Conservation (phyloP, 1,140 invertebrate genomes). For the Caerostris darwini region DNA sequence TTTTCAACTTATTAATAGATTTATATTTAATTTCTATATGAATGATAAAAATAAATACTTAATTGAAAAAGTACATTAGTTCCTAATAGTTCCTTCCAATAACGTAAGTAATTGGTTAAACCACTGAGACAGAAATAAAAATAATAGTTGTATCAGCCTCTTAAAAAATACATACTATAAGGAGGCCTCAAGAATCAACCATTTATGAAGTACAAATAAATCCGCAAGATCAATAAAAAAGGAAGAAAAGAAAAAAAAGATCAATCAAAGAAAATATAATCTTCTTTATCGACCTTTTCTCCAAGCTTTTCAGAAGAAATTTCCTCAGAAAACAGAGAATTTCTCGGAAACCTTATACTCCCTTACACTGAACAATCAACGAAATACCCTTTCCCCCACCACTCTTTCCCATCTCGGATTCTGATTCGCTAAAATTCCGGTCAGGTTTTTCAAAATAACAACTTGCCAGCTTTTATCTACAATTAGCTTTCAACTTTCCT, state of each 20-base stretch:
- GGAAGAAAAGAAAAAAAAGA: neutral
- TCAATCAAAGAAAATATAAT: slow-evolving; percentile 23
- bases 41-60: no score
- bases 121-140: no score
- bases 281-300: slow-evolving; percentile 54
- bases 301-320: neutral
- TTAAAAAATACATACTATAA: no score
- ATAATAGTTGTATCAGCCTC: no score
- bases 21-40: no score
- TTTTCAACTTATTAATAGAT: no score
- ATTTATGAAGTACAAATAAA: slow-evolving; percentile 24
- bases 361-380: slow-evolving; percentile 32
- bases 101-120: no score
- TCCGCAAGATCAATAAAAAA: no score
- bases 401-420: no score
- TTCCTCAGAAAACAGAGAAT: slow-evolving; percentile 1
- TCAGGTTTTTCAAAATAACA: slow-evolving; percentile 47
- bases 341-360: slow-evolving; percentile 5
- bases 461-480: slow-evolving; percentile 38
- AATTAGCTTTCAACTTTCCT: slow-evolving; percentile 41
- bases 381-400: slow-evolving; percentile 13
- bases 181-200: no score
- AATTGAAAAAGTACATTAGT: no score
- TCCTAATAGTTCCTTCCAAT: no score
- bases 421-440: slow-evolving; percentile 39